Conservation (phyloP, 2,797 vertebrate species). For the Rhinatrema bivittatum region DNA sequence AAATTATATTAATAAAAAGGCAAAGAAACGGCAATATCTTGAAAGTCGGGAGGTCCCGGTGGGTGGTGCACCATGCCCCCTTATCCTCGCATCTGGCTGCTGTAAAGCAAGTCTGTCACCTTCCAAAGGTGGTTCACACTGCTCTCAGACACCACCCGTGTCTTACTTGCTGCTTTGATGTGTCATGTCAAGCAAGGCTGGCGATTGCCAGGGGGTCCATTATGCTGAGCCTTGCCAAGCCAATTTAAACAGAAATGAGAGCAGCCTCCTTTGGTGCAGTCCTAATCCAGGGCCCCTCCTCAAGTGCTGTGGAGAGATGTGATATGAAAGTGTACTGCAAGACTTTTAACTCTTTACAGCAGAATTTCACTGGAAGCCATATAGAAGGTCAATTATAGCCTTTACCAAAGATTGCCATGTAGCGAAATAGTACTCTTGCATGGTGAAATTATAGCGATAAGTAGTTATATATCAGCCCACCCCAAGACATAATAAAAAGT, state of each 20-base stretch:
- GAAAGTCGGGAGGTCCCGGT: slow-evolving; percentile 56
- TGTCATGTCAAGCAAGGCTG: slow-evolving; percentile 68
- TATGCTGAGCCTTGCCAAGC: slow-evolving; percentile 34
- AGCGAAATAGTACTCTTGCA: no score
- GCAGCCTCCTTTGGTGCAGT: background rate
- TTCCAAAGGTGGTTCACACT: slow-evolving; percentile 62
- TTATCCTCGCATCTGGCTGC: slow-evolving; percentile 60
- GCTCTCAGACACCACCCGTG: slow-evolving; percentile 64
- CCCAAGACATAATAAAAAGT: no score
- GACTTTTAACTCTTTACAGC: no score
- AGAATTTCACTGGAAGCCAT: no score
- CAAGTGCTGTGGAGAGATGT: no score
- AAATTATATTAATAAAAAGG: no score
- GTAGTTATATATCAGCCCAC: no score
- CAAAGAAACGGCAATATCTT: no score
- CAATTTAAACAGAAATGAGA: slow-evolving; percentile 25
- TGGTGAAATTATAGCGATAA: no score
- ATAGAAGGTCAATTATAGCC: no score
- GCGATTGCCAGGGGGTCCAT: slow-evolving; percentile 25
- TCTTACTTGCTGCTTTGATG: slow-evolving; percentile 79
- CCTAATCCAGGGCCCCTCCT: rapidly evolving
- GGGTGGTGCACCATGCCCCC: slow-evolving; percentile 60
- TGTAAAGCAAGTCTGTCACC: slow-evolving; percentile 48
- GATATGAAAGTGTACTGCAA: no score
- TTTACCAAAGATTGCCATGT: no score